A percentile compares a stretch with the other conserved stretches of the same genome.
These are phyloP conservation scores for Hecatera dysodea DNA, from an alignment of 2,888 invertebrate genomes.

Conservation along the genomic window DNA sequence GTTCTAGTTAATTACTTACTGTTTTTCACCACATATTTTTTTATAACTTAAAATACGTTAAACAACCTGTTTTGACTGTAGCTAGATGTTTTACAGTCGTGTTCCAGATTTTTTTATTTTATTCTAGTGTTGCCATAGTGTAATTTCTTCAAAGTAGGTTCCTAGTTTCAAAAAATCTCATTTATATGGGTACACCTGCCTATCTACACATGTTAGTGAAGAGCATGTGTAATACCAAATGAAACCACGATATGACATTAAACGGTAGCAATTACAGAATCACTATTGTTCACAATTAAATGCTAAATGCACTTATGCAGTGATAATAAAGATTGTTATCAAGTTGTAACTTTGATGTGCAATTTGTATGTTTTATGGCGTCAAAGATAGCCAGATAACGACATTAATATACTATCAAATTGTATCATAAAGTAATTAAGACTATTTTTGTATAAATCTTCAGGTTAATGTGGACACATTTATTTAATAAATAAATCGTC, in stretches of 20 bases:
- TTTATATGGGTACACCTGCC: neutral
- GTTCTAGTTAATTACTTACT: constrained; percentile 2
- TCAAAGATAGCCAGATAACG: constrained; percentile 52
- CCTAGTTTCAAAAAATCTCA: neutral
- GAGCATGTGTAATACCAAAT: constrained; percentile 15
- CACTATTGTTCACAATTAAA: constrained; percentile 53
- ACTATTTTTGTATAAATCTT: constrained; percentile 73
- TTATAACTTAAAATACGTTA: neutral
- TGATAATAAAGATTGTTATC: constrained; percentile 65
- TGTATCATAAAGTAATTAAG: constrained; percentile 67
- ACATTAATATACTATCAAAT: constrained; percentile 63
- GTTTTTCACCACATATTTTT: neutral
- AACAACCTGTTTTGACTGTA: neutral
- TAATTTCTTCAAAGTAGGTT: neutral
- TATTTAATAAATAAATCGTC: constrained; percentile 80
- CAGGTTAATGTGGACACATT: constrained; percentile 72
- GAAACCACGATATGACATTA: constrained; percentile 38
- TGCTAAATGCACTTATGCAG: constrained; percentile 46
- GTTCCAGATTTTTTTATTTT: neutral
- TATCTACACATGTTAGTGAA: neutral
- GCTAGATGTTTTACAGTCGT: constrained; percentile 8
- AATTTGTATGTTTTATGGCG: constrained; percentile 59
- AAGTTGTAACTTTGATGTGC: constrained; percentile 48
- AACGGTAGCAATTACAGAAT: constrained; percentile 46
- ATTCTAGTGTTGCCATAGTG: neutral